These are phyloP conservation scores for Eristalis pertinax DNA, from an alignment of 2,888 invertebrate species.

Conservation along the genomic window DNA sequence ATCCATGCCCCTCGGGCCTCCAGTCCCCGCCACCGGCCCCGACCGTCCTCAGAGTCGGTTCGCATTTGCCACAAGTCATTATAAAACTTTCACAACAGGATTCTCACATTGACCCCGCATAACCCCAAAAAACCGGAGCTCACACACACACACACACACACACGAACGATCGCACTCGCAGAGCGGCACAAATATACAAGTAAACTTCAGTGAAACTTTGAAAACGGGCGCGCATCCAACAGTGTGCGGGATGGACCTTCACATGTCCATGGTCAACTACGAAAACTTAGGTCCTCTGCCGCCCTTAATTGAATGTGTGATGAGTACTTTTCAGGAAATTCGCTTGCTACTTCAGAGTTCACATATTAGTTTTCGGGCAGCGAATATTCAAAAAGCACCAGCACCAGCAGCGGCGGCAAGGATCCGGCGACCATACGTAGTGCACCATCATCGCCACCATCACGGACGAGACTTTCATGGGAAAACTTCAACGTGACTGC, in stretches of 20 bases:
- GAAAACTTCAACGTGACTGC: slow-evolving; percentile 42
- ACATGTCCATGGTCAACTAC: slow-evolving; percentile 43
- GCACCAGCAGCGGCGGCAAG: too few relatives aligned
- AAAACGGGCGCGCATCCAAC: neutral
- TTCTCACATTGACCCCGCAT: slow-evolving; percentile 60
- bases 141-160: neutral
- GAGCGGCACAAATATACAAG: neutral
- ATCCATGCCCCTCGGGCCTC: neutral
- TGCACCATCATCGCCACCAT: neutral
- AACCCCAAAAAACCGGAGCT: slow-evolving; percentile 42
- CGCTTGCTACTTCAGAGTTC: slow-evolving; percentile 59
- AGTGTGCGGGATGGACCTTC: slow-evolving; percentile 28
- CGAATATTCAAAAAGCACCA: slow-evolving; percentile 32
- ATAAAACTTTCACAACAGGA: slow-evolving; percentile 44
- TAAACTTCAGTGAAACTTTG: slow-evolving; percentile 9
- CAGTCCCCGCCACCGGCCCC: too few relatives aligned
- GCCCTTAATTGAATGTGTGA: slow-evolving; percentile 68
- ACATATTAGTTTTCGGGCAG: slow-evolving; percentile 62
- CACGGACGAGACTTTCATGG: slow-evolving; percentile 19
- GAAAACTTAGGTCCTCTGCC: slow-evolving; percentile 40
- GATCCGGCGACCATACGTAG: too few relatives aligned
- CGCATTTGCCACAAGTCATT: slow-evolving; percentile 48
- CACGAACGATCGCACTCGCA: neutral
- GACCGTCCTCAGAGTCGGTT: neutral
- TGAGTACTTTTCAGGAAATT: slow-evolving; percentile 66